Evolutionary conservation across 2,113 vertebrate genomes (phyloP).

Genomic region (Myiopsitta monachus): DNA sequence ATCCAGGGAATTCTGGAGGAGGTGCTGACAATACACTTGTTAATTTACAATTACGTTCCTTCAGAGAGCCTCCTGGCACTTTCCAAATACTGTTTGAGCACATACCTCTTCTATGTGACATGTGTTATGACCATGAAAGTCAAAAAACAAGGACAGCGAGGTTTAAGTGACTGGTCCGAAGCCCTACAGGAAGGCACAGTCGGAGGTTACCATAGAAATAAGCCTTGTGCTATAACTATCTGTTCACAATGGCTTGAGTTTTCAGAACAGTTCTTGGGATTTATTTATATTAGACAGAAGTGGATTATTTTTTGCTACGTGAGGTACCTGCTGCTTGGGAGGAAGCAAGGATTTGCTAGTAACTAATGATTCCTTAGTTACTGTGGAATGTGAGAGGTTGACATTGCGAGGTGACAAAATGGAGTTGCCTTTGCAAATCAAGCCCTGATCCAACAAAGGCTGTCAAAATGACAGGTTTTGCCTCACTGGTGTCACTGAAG

Average conservation of each 20-base stretch:
- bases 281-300: background rate
- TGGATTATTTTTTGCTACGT: background rate
- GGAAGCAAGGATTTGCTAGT: background rate
- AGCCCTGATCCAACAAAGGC: background rate
- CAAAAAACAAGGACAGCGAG: slow-evolving; percentile 10
- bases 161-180: background rate
- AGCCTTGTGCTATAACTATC: background rate
- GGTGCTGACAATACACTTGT: slow-evolving; percentile 42
- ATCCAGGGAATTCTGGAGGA: slow-evolving; percentile 30
- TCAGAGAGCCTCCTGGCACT: slow-evolving; percentile 33
- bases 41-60: slow-evolving; percentile 25
- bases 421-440: background rate
- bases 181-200: background rate
- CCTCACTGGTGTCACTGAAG: background rate
- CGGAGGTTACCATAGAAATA: slow-evolving; percentile 10
- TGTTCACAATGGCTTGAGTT: background rate
- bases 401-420: background rate
- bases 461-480: background rate
- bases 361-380: background rate
- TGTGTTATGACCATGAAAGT: background rate
- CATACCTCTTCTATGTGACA: slow-evolving; percentile 15
- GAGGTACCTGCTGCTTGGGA: background rate
- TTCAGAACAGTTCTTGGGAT: background rate
- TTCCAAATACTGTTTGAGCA: slow-evolving; percentile 13
- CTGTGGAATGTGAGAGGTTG: background rate